A percentile compares a stretch with the other conserved stretches of the same genome.
These are phyloP conservation scores for Misgurnus mizolepis DNA, from an alignment of 2,113 vertebrate species.

Conservation along the genomic window DNA sequence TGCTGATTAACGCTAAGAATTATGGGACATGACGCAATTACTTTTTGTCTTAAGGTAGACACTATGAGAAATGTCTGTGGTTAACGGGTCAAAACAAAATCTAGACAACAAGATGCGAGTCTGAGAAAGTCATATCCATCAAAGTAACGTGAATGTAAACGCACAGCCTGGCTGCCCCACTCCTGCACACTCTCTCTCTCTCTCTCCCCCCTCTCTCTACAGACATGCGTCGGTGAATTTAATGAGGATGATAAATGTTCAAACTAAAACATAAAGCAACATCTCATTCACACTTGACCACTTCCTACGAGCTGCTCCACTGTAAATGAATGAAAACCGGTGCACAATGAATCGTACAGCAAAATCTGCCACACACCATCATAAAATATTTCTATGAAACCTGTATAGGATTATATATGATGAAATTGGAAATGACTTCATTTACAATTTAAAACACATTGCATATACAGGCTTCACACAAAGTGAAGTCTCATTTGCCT, in stretches of 20 bases:
- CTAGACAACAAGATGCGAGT: neutral
- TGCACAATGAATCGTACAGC: neutral
- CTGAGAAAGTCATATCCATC: neutral
- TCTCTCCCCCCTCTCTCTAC: constrained; percentile 49
- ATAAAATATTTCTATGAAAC: neutral
- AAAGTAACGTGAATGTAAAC: neutral
- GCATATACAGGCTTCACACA: neutral
- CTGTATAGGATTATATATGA: neutral
- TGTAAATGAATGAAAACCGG: neutral
- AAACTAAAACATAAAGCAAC: constrained; percentile 61
- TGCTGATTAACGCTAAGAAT: neutral
- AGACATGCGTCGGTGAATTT: constrained; percentile 63
- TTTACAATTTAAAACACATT: neutral
- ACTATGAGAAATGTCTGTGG: constrained; percentile 3
- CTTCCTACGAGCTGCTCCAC: neutral
- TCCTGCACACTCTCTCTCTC: neutral
- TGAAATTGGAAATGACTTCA: neutral
- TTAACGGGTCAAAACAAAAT: constrained; percentile 17
- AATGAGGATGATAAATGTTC: constrained; percentile 65
- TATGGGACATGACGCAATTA: constrained; percentile 16
- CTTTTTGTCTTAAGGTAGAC: constrained; percentile 1
- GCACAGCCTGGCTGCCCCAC: neutral
- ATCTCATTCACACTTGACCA: constrained; percentile 16
- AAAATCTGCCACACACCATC: neutral
- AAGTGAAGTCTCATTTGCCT: neutral